These are phyloP conservation scores for Epinotia nisella DNA, from an alignment of 2,888 invertebrate genomes.

Conservation along the genomic window DNA sequence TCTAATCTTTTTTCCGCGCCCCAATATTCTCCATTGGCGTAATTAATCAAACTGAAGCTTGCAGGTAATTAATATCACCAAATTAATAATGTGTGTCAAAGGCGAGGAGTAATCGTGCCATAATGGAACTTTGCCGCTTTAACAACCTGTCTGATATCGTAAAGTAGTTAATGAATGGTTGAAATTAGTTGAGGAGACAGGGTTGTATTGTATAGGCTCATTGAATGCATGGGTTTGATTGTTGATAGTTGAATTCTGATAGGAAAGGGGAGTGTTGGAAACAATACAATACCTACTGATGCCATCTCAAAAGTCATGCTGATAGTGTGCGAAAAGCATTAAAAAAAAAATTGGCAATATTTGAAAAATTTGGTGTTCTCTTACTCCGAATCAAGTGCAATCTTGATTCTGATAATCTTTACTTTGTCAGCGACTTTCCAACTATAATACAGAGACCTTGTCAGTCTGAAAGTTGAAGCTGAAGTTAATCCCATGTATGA, in stretches of 20 bases:
- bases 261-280: neutral
- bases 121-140: constrained; percentile 24
- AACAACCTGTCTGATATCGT: constrained; percentile 18
- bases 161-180: constrained; percentile 12
- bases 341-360: too few relatives aligned
- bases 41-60: constrained; percentile 23
- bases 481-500: too few relatives aligned
- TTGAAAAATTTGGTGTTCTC: too few relatives aligned
- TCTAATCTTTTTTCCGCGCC: neutral
- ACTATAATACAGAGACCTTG: too few relatives aligned
- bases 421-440: too few relatives aligned
- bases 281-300: neutral
- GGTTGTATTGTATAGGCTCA: constrained; percentile 2
- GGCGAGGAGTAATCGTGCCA: constrained; percentile 15
- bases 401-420: too few relatives aligned
- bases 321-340: too few relatives aligned
- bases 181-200: constrained; percentile 4
- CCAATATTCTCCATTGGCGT: neutral
- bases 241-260: constrained; percentile 1
- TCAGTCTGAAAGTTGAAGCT: too few relatives aligned
- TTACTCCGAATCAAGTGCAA: too few relatives aligned
- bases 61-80: constrained; percentile 27
- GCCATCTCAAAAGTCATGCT: neutral
- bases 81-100: constrained; percentile 30
- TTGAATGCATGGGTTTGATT: constrained; percentile 8